A percentile compares a stretch with the other conserved stretches of the same genome.
Conservation (phyloP, 1,140 invertebrate species). For the Drosophila subpulchrella region DNA sequence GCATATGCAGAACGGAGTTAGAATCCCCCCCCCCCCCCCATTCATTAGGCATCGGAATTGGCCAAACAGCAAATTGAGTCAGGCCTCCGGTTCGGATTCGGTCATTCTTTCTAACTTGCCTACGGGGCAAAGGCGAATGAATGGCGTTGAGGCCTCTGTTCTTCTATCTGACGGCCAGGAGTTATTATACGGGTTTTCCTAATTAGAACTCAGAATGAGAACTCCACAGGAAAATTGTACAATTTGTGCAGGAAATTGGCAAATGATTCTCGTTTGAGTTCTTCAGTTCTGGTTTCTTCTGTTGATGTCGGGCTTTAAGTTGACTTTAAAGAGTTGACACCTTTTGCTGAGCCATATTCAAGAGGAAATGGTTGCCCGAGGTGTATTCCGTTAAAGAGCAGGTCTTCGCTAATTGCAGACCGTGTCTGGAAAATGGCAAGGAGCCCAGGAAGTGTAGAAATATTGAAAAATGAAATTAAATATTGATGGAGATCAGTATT, state of each 20-base stretch:
- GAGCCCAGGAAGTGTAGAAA: constrained; percentile 22
- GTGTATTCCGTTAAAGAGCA: constrained; percentile 24
- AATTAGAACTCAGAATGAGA: constrained; percentile 60
- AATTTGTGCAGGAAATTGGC: constrained; percentile 69
- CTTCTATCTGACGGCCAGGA: constrained; percentile 31
- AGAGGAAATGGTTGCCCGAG: constrained; percentile 41
- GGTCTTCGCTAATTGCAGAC: constrained; percentile 32
- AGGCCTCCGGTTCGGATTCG: constrained; percentile 5
- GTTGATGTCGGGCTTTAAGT: constrained; percentile 25
- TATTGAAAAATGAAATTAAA: not conserved
- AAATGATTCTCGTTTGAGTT: constrained; percentile 41
- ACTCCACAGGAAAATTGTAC: constrained; percentile 23
- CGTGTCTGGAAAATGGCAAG: not conserved
- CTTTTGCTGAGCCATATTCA: constrained; percentile 31
- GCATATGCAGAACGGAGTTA: constrained; percentile 16
- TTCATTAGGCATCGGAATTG: constrained; percentile 60
- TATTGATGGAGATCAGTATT: too few relatives aligned
- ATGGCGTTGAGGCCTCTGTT: constrained; percentile 28
- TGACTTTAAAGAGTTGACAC: constrained; percentile 54
- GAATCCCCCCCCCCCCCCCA: not conserved
- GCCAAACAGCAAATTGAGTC: constrained; percentile 51
- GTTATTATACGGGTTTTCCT: constrained; percentile 73
- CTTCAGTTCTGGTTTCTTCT: constrained; percentile 22
- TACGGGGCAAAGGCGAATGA: constrained; percentile 21
- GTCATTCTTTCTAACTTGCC: constrained; percentile 8